Evolutionary conservation across 1,140 invertebrate species (phyloP).

Genomic region (Hyles vespertilio): DNA sequence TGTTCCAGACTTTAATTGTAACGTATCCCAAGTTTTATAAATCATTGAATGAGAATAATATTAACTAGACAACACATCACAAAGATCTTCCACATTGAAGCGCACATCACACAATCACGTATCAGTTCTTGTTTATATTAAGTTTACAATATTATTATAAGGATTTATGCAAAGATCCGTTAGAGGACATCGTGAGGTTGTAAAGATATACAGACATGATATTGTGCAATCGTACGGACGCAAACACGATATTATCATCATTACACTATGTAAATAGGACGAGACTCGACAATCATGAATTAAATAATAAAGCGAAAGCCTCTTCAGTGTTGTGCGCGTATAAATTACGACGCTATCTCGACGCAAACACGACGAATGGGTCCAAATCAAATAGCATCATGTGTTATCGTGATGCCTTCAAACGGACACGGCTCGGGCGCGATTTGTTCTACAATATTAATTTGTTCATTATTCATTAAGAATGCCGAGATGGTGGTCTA

Average conservation of each 20-base stretch:
- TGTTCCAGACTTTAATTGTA: no score
- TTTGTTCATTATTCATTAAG: no score
- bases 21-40: no score
- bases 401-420: conserved; percentile 51
- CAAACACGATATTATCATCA: conserved; percentile 29
- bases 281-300: conserved; percentile 41
- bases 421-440: conserved; percentile 38
- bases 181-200: conserved; percentile 33
- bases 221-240: conserved; percentile 32
- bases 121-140: conserved; percentile 15
- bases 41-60: no score
- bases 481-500: no score
- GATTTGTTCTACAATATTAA: no score
- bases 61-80: no score
- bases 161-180: conserved; percentile 17
- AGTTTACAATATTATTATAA: conserved; percentile 27
- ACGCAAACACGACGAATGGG: conserved; percentile 44
- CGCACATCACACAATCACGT: conserved; percentile 5
- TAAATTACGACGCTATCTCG: conserved; percentile 60
- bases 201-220: conserved; percentile 18
- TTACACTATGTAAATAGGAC: conserved; percentile 45
- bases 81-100: no score
- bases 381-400: conserved; percentile 56
- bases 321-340: conserved; percentile 42
- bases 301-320: conserved; percentile 58